Conservation (phyloP, 2,113 vertebrate genomes). For the Mobula birostris region DNA sequence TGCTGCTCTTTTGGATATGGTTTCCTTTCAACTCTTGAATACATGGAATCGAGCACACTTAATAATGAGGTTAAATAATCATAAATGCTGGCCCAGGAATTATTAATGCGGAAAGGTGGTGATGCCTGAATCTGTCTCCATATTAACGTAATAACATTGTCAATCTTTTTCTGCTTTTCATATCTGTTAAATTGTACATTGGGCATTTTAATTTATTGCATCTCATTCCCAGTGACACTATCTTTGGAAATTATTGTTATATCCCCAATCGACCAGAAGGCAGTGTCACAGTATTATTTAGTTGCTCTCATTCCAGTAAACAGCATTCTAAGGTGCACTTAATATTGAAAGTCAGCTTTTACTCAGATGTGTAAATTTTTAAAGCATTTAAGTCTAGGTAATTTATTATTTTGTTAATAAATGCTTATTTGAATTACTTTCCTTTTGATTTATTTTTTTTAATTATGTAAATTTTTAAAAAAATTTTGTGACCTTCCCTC, state of each 20-base stretch:
- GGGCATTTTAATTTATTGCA: neutral
- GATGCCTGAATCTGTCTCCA: neutral
- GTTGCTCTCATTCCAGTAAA: neutral
- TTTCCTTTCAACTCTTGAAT: slow-evolving; percentile 55
- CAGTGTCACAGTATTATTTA: neutral
- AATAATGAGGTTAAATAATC: neutral
- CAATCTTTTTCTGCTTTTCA: neutral
- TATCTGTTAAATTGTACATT: neutral
- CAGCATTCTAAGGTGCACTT: neutral
- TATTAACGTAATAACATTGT: neutral
- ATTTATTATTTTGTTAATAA: slow-evolving; percentile 35
- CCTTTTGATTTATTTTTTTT: neutral
- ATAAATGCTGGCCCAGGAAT: neutral
- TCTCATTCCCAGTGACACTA: neutral
- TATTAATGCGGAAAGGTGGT: neutral
- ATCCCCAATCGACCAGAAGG: neutral
- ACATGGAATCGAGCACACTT: slow-evolving; percentile 66
- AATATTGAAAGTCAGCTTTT: neutral
- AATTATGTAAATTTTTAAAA: neutral
- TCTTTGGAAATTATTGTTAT: neutral
- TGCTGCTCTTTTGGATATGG: slow-evolving; percentile 51
- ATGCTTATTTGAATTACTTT: neutral
- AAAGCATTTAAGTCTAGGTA: neutral
- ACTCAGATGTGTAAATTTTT: neutral
- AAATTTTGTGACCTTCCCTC: neutral